These are phyloP conservation scores for Triplophysa siluroides DNA, from an alignment of 2,113 vertebrate species.

Conservation along the genomic window DNA sequence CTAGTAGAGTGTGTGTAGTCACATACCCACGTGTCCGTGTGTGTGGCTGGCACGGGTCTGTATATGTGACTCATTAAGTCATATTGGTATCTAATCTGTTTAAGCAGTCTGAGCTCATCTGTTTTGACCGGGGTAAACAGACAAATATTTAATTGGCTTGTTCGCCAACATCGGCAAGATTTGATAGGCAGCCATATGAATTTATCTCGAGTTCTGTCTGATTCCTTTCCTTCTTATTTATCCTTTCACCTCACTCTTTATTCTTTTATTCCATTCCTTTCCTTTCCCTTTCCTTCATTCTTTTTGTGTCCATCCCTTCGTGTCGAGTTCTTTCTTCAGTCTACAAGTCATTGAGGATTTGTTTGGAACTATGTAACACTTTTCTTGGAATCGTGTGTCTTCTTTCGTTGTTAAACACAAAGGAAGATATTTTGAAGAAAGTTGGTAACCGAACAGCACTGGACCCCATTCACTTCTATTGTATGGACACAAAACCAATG, in stretches of 20 bases:
- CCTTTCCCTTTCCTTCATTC: background rate
- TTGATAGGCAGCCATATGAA: conserved; percentile 21
- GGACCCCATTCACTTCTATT: too few species aligned
- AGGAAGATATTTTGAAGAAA: too few species aligned
- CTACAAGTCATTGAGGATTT: too few species aligned
- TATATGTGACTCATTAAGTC: conserved; percentile 30
- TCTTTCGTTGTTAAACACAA: too few species aligned
- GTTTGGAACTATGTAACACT: too few species aligned
- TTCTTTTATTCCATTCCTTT: background rate
- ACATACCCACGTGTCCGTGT: background rate
- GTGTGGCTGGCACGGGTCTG: background rate
- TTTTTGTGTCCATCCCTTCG: too few species aligned
- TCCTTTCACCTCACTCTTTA: background rate
- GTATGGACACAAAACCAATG: too few species aligned
- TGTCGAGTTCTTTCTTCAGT: too few species aligned
- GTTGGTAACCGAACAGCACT: too few species aligned
- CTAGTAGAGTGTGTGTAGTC: background rate
- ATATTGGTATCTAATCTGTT: conserved; percentile 25
- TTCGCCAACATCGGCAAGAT: conserved; percentile 17
- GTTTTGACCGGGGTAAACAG: conserved; percentile 28
- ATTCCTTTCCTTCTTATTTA: background rate
- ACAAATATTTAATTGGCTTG: conserved; percentile 47
- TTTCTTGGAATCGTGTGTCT: too few species aligned
- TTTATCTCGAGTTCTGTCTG: background rate
- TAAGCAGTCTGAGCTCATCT: conserved; percentile 32